These are phyloP conservation scores for Patella depressa DNA, from an alignment of 2,888 invertebrate species.

Conservation along the genomic window DNA sequence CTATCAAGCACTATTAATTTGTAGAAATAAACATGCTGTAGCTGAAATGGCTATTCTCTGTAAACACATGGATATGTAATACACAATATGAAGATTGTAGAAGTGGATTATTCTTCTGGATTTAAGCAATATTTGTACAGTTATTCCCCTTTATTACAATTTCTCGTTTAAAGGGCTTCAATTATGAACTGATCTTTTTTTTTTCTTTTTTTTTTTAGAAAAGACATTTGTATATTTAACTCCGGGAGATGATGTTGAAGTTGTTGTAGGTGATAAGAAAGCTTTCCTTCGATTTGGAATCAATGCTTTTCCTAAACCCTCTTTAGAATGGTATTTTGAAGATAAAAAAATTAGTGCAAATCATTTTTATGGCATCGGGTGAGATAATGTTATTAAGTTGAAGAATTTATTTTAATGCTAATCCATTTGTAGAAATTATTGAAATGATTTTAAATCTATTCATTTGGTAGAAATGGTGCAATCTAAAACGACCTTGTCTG, in stretches of 20 bases:
- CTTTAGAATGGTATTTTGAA: slow-evolving; percentile 44
- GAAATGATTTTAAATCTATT: too few relatives aligned
- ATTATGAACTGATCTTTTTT: not conserved
- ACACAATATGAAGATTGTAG: too few relatives aligned
- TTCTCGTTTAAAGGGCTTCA: too few relatives aligned
- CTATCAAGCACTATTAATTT: too few relatives aligned
- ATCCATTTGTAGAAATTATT: not conserved
- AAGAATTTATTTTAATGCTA: not conserved
- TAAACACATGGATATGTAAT: too few relatives aligned
- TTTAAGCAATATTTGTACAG: too few relatives aligned
- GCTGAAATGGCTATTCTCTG: too few relatives aligned
- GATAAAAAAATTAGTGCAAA: slow-evolving; percentile 13
- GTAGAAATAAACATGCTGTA: too few relatives aligned
- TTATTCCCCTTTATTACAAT: too few relatives aligned
- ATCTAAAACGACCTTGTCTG: too few relatives aligned
- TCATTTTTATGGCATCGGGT: not conserved
- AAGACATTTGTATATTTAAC: slow-evolving; percentile 40
- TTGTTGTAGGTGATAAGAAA: slow-evolving; percentile 29
- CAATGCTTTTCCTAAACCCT: slow-evolving; percentile 42
- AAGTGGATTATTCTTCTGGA: too few relatives aligned
- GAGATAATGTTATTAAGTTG: not conserved
- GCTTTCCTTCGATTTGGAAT: slow-evolving; percentile 35
- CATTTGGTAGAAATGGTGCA: too few relatives aligned
- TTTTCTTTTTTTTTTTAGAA: slow-evolving; percentile 31
- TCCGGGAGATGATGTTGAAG: slow-evolving; percentile 24